Evolutionary conservation across 2,888 invertebrate species (phyloP), one percentile per base, ranked within the genome.

Genomic region (Lasioglossum figueresi): DNA sequence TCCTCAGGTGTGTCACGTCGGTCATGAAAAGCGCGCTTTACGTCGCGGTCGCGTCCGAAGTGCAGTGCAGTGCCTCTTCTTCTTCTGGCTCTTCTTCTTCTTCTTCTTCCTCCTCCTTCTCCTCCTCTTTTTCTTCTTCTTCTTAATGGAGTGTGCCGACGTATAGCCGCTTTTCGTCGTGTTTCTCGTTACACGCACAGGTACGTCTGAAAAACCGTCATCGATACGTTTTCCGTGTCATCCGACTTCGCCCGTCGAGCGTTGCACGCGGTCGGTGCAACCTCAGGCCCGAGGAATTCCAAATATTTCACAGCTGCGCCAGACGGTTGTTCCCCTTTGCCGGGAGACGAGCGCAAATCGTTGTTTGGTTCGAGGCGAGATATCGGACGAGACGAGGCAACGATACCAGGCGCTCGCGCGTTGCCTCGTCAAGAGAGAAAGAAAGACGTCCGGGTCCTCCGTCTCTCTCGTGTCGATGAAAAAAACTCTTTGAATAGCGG

Each of bases 181-280:
- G 91, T 89, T 91, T 92, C 89, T 90, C 89, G 90, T 87, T 89
- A 89, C 92, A 92, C 91, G 92, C 93, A 89, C 90, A 88, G 92
- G 92, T 92, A 92, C 82, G 91, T 88, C 76, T 31, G 10, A 82
- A 45, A 63, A 31, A 27, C 6, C 31, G 63, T 63, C 31, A 2
- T 6, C 31, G 16, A 31, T 63, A 56, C 6, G 16, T 63, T 31
- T 63, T 34, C 19, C 31, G 31, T 63, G 63, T 63, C 16, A 14
- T 8, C 63, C 19, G 31, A 16, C 6, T 1, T 34, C 8, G 0
- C 31, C 3, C 63, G 6, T 19, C 19, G 31, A 6, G 31, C 19
- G 5, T 34, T 34, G 63, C 63, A 31, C 63, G 63, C 63, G 63
- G 63, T 34, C 63, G 31, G 31, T 63, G 63, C 31, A 63, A 63